These are phyloP conservation scores for Sandelia bainsii DNA, from an alignment of 2,797 vertebrate species.

Conservation along the genomic window DNA sequence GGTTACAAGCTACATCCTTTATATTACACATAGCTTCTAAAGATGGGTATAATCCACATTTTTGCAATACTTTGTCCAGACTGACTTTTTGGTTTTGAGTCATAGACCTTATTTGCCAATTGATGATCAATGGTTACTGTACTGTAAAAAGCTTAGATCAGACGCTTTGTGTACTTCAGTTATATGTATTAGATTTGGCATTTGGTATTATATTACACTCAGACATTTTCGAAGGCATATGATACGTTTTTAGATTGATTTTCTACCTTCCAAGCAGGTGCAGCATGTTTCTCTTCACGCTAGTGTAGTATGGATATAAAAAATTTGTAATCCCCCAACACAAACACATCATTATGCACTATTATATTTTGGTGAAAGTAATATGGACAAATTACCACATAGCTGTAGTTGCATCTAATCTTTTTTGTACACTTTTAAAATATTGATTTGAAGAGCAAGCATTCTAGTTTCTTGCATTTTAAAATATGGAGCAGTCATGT, in stretches of 20 bases:
- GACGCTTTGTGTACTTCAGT: background rate
- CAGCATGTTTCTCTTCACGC: conserved; percentile 7
- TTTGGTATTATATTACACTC: conserved; percentile 35
- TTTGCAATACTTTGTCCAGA: background rate
- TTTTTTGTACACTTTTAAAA: conserved; percentile 6
- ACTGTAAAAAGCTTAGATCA: conserved; percentile 1
- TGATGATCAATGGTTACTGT: background rate
- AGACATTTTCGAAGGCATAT: conserved; percentile 27
- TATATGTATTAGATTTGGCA: conserved; percentile 35
- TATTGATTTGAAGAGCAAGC: conserved; percentile 19
- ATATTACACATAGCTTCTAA: too few species aligned
- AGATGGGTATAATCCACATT: background rate
- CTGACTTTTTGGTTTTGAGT: background rate
- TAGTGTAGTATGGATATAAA: conserved; percentile 27
- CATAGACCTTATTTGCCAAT: background rate
- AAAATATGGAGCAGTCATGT: background rate
- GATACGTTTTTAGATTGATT: conserved; percentile 56
- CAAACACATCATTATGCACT: background rate
- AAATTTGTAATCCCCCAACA: conserved; percentile 18
- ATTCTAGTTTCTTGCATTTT: conserved; percentile 19
- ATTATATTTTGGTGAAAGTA: conserved; percentile 25
- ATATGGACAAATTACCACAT: background rate
- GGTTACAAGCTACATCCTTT: too few species aligned
- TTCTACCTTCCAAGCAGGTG: conserved; percentile 20
- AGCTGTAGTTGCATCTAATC: conserved; percentile 13